Conservation (phyloP, 2,888 invertebrate species). For the Stenotaenia linearis region DNA sequence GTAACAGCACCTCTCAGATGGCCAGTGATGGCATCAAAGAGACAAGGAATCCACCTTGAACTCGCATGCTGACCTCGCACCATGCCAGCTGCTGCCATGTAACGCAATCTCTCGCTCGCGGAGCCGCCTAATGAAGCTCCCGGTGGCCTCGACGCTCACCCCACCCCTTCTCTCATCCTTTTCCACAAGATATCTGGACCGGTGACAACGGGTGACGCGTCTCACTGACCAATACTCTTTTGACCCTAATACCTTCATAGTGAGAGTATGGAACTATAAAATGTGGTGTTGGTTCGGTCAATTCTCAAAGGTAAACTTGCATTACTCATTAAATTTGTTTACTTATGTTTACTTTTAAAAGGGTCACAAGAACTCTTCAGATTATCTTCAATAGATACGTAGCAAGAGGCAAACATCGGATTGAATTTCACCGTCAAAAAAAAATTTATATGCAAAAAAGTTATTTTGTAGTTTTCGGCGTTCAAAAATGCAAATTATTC, state of each 20-base stretch:
- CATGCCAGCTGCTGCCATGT: slow-evolving; percentile 17
- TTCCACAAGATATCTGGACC: slow-evolving; percentile 21
- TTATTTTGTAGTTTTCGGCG: too few relatives aligned
- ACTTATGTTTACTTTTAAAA: slow-evolving; percentile 26
- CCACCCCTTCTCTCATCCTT: neutral
- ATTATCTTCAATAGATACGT: slow-evolving; percentile 8
- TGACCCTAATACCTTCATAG: slow-evolving; percentile 10
- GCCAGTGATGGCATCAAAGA: slow-evolving; percentile 20
- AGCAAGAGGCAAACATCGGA: slow-evolving; percentile 9
- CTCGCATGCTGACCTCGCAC: slow-evolving; percentile 5
- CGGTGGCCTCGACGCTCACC: slow-evolving; percentile 13
- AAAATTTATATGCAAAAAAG: neutral
- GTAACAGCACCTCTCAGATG: slow-evolving; percentile 15
- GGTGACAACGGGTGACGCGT: slow-evolving; percentile 20
- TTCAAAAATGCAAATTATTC: too few relatives aligned
- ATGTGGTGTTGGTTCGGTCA: slow-evolving; percentile 6
- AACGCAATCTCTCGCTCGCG: slow-evolving; percentile 26
- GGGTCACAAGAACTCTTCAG: slow-evolving; percentile 16
- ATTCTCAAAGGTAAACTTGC: slow-evolving; percentile 18
- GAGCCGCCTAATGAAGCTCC: slow-evolving; percentile 15
- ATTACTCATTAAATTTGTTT: slow-evolving; percentile 24
- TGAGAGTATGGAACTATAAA: slow-evolving; percentile 13
- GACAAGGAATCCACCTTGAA: slow-evolving; percentile 26
- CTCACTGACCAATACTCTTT: slow-evolving; percentile 14
- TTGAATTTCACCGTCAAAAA: neutral